These are phyloP conservation scores for Cheilosia soror DNA, from an alignment of 2,888 invertebrate species.

Conservation along the genomic window DNA sequence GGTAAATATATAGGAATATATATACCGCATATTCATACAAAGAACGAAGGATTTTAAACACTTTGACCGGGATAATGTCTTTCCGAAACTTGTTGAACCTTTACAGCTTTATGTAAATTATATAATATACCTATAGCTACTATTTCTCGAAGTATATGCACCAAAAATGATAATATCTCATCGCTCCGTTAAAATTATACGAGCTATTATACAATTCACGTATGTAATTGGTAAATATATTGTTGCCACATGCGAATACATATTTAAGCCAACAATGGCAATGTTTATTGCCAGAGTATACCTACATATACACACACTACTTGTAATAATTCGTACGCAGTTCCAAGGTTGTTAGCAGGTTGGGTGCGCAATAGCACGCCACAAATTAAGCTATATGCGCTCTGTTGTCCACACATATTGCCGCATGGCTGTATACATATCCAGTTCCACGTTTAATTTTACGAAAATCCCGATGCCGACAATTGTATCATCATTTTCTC, in stretches of 20 bases:
- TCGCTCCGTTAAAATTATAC: constrained; percentile 51
- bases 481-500: constrained; percentile 35
- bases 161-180: constrained; percentile 41
- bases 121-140: constrained; percentile 1
- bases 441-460: constrained; percentile 31
- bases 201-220: constrained; percentile 70
- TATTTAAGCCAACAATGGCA: constrained; percentile 66
- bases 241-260: constrained; percentile 67
- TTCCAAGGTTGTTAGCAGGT: constrained; percentile 71
- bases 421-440: constrained; percentile 30
- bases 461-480: constrained; percentile 24
- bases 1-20: too few species aligned
- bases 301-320: constrained; percentile 55
- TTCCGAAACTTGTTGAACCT: constrained; percentile 5
- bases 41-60: not conserved
- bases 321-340: constrained; percentile 60
- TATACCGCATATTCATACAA: too few species aligned
- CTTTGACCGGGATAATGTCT: too few species aligned
- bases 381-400: constrained; percentile 53
- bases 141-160: constrained; percentile 35
- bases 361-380: constrained; percentile 69
- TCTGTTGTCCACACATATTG: constrained; percentile 47
- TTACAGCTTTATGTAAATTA: constrained; percentile 30
- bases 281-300: constrained; percentile 65
- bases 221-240: constrained; percentile 74